Conservation (phyloP, 1,140 invertebrate species). For the Drosophila erecta region DNA sequence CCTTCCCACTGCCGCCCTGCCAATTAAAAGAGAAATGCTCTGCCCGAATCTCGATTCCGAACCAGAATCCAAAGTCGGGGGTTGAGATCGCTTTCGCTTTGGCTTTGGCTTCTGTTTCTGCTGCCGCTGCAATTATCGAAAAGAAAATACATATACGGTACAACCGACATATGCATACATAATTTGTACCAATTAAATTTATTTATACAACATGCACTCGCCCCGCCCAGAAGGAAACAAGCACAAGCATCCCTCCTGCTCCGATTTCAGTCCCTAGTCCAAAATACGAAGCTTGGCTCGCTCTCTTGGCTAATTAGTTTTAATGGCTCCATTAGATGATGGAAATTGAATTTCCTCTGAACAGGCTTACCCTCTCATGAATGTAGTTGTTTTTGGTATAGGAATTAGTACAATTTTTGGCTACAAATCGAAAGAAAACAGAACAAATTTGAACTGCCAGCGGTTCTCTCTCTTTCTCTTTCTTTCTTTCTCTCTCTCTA, state of each 20-base stretch:
- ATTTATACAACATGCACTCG: slow-evolving; percentile 60
- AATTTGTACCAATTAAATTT: slow-evolving; percentile 78
- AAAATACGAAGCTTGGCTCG: slow-evolving; percentile 33
- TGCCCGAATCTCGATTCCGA: slow-evolving; percentile 19
- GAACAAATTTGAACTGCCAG: slow-evolving; percentile 70
- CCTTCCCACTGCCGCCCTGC: slow-evolving; percentile 28
- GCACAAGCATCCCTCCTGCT: slow-evolving; percentile 10
- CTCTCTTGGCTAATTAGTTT: slow-evolving; percentile 50
- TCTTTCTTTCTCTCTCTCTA: slow-evolving; percentile 64
- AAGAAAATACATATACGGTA: slow-evolving; percentile 30
- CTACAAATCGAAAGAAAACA: slow-evolving; percentile 56
- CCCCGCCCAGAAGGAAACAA: slow-evolving; percentile 28
- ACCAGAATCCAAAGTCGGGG: slow-evolving; percentile 6
- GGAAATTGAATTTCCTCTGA: slow-evolving; percentile 44
- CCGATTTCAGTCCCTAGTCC: slow-evolving; percentile 38
- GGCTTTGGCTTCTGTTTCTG: slow-evolving; percentile 13
- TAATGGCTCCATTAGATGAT: slow-evolving; percentile 55
- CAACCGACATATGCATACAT: slow-evolving; percentile 57
- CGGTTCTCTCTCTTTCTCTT: slow-evolving; percentile 64
- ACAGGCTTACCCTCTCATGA: slow-evolving; percentile 13
- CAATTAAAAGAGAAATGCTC: slow-evolving; percentile 67
- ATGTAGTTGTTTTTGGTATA: slow-evolving; percentile 54
- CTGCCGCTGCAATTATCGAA: slow-evolving; percentile 69
- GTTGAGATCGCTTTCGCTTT: slow-evolving; percentile 42
- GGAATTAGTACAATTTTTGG: slow-evolving; percentile 58